These are phyloP conservation scores for Dunckerocampus dactyliophorus DNA, from an alignment of 2,113 vertebrate genomes.

Conservation along the genomic window DNA sequence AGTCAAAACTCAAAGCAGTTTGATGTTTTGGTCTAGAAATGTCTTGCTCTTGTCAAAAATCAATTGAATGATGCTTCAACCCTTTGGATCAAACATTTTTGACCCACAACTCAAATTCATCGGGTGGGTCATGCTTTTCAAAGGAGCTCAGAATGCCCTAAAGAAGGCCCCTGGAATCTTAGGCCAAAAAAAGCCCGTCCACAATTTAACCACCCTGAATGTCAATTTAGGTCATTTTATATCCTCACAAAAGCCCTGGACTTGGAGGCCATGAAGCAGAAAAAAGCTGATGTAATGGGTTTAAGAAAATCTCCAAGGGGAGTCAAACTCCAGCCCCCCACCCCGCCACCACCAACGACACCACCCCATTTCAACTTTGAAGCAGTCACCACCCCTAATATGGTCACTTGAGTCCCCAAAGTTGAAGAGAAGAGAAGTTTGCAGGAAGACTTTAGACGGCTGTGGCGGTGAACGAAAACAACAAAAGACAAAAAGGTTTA, in stretches of 20 bases:
- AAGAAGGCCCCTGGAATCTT: conserved; percentile 42
- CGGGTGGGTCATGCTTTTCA: neutral
- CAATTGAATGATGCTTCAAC: too few relatives aligned
- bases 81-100: neutral
- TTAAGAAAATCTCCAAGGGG: conserved; percentile 73
- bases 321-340: conserved; percentile 54
- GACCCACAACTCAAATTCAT: conserved; percentile 21
- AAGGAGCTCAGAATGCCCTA: conserved; percentile 22
- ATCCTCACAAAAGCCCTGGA: conserved; percentile 62
- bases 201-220: conserved; percentile 59
- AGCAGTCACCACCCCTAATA: conserved; percentile 36
- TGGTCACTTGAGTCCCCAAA: conserved; percentile 24
- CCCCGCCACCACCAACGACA: conserved; percentile 4
- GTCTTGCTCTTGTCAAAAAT: too few relatives aligned
- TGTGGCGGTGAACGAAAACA: conserved; percentile 7
- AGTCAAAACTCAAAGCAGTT: neutral
- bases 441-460: conserved; percentile 15
- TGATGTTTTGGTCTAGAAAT: neutral
- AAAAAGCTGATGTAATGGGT: conserved; percentile 76
- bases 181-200: conserved; percentile 49
- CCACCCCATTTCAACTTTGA: conserved; percentile 22
- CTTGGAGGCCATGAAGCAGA: conserved; percentile 68
- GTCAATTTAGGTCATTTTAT: conserved; percentile 76
- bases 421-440: conserved; percentile 2
- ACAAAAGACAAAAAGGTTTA: conserved; percentile 38